Evolutionary conservation across 2,113 vertebrate genomes (phyloP).

Genomic region (Microtus pennsylvanicus): DNA sequence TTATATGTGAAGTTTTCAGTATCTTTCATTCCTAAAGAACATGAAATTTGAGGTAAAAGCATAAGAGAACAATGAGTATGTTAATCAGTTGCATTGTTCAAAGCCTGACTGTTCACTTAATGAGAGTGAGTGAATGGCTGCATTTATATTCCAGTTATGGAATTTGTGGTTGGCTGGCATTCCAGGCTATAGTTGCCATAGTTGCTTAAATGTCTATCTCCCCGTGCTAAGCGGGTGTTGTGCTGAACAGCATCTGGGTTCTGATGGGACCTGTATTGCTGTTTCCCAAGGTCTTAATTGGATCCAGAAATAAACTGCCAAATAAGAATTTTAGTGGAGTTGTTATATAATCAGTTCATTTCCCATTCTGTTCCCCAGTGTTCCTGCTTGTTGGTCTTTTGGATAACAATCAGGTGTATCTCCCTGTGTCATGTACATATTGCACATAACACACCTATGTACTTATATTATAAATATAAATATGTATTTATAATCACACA

Average conservation of each 20-base stretch:
- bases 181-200: slow-evolving; percentile 45
- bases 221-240: slow-evolving; percentile 48
- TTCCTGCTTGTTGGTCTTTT: background rate
- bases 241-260: slow-evolving; percentile 51
- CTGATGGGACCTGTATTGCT: slow-evolving; percentile 49
- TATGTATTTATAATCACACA: background rate
- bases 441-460: background rate
- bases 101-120: slow-evolving; percentile 75
- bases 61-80: slow-evolving; percentile 80
- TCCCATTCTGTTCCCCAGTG: background rate
- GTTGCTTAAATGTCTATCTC: slow-evolving; percentile 67
- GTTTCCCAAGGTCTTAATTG: background rate
- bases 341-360: slow-evolving; percentile 3
- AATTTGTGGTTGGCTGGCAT: slow-evolving; percentile 75
- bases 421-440: background rate
- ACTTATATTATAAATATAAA: background rate
- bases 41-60: slow-evolving; percentile 79
- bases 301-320: background rate
- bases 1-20: slow-evolving; percentile 79
- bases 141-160: slow-evolving; percentile 73
- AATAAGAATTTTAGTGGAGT: slow-evolving; percentile 31
- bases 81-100: slow-evolving; percentile 80
- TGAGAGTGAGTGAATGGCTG: slow-evolving; percentile 74
- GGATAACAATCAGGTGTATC: background rate
- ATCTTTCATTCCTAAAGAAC: slow-evolving; percentile 81